These are phyloP conservation scores for Nothobranchius furzeri DNA, from an alignment of 2,113 vertebrate species.

Conservation along the genomic window DNA sequence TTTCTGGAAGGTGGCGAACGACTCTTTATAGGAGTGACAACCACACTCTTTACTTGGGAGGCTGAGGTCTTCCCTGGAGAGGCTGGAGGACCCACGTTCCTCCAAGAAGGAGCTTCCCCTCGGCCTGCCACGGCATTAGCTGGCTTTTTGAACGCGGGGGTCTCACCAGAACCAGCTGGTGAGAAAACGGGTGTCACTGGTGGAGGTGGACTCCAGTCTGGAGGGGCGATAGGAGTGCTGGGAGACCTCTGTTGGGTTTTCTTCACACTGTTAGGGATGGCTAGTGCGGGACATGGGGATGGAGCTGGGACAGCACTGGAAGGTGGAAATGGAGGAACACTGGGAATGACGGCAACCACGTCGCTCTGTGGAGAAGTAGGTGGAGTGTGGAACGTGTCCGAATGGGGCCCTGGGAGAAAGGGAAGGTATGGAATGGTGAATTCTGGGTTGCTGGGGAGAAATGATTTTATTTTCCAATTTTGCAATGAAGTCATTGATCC, in stretches of 20 bases:
- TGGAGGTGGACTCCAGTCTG: constrained; percentile 43
- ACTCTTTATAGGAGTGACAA: constrained; percentile 41
- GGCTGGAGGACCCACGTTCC: constrained; percentile 49
- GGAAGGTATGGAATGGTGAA: not conserved
- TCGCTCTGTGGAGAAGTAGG: constrained; percentile 65
- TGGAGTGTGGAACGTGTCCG: constrained; percentile 72
- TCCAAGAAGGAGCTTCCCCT: constrained; percentile 29
- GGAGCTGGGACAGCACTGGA: constrained; percentile 24
- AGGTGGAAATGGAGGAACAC: constrained; percentile 19
- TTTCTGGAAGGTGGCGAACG: constrained; percentile 39
- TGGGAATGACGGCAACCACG: not conserved
- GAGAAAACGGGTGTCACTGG: constrained; percentile 25
- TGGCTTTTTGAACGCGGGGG: constrained; percentile 26
- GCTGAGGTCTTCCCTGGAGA: constrained; percentile 38
- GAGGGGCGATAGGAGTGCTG: constrained; percentile 21
- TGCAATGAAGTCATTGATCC: too few species aligned
- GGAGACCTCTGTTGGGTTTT: constrained; percentile 32
- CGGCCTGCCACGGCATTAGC: constrained; percentile 5
- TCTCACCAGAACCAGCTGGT: constrained; percentile 1
- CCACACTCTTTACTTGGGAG: constrained; percentile 26
- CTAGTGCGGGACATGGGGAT: constrained; percentile 30
- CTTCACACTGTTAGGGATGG: constrained; percentile 12
- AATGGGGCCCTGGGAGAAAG: constrained; percentile 46
- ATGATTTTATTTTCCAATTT: too few species aligned
- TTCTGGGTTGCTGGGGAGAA: too few species aligned